A percentile compares a stretch with the other conserved stretches of the same genome.
These are phyloP conservation scores for Harpagoxenus sublaevis DNA, from an alignment of 2,888 invertebrate species.

Conservation along the genomic window DNA sequence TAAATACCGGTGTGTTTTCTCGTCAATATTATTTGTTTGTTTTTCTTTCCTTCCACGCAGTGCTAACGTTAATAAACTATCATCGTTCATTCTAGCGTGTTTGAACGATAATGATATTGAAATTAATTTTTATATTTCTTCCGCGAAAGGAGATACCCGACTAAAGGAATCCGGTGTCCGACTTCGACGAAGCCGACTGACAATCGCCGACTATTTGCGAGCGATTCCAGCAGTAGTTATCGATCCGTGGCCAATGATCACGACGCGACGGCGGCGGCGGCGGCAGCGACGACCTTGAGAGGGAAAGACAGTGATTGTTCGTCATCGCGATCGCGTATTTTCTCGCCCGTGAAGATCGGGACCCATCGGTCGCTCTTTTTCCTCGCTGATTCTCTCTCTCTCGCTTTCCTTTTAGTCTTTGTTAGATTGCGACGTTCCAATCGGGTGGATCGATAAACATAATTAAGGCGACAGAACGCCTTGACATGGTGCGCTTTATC, in stretches of 20 bases:
- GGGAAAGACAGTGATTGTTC: constrained; percentile 69
- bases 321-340: constrained; percentile 69
- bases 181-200: constrained; percentile 10
- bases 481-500: constrained; percentile 68
- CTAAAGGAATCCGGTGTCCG: not conserved
- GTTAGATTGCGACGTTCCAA: constrained; percentile 67
- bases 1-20: constrained; percentile 8
- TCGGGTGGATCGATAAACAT: constrained; percentile 73
- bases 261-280: not conserved
- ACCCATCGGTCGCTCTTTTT: constrained; percentile 53
- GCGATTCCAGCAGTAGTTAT: constrained; percentile 36
- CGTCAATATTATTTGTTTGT: constrained; percentile 16
- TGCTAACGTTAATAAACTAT: constrained; percentile 12
- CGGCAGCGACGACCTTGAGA: constrained; percentile 67
- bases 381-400: not conserved
- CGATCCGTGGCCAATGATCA: constrained; percentile 67
- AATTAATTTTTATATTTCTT: constrained; percentile 8
- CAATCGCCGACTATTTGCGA: not conserved
- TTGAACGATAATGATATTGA: not conserved
- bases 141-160: not conserved
- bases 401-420: constrained; percentile 49
- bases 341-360: constrained; percentile 73
- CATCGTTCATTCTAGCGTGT: not conserved
- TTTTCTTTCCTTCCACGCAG: constrained; percentile 11
- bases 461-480: constrained; percentile 74